A percentile compares a stretch with the other conserved stretches of the same genome.
Evolutionary conservation across 2,113 vertebrate genomes (phyloP).

Genomic region (Myotis yumanensis): DNA sequence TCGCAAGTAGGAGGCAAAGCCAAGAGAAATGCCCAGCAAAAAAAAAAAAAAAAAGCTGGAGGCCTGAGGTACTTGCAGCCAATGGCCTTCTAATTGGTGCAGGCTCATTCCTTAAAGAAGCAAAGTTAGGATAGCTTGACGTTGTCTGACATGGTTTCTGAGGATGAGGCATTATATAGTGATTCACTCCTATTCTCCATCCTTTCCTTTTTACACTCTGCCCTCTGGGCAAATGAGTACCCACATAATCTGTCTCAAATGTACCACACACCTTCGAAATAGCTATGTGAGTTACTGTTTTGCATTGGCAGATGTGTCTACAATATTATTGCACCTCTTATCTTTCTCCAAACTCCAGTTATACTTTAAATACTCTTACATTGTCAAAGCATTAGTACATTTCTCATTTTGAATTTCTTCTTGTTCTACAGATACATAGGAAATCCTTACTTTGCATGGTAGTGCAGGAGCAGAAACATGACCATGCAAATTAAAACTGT

Average conservation of each 20-base stretch:
- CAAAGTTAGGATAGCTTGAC: neutral
- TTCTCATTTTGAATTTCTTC: conserved; percentile 36
- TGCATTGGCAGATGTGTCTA: neutral
- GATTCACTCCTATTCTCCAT: neutral
- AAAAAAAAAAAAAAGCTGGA: neutral
- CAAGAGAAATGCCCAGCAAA: conserved; percentile 8
- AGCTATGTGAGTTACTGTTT: neutral
- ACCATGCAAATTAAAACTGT: neutral
- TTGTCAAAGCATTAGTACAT: neutral
- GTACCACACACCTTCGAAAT: neutral
- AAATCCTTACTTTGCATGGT: neutral
- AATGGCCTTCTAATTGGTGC: neutral
- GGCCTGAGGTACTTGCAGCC: neutral
- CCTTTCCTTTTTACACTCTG: neutral
- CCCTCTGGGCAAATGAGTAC: neutral
- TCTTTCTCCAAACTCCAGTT: neutral
- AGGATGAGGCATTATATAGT: neutral
- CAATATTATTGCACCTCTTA: neutral
- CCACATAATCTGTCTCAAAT: neutral
- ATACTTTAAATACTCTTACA: conserved; percentile 13
- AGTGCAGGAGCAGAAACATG: conserved; percentile 7
- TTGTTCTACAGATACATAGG: neutral
- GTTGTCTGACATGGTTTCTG: neutral
- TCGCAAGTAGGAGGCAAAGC: conserved; percentile 8
- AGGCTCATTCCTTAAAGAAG: neutral